Evolutionary conservation across 2,888 invertebrate species (phyloP), one percentile per base, ranked within the genome.

Genomic region (Furcula furcula): DNA sequence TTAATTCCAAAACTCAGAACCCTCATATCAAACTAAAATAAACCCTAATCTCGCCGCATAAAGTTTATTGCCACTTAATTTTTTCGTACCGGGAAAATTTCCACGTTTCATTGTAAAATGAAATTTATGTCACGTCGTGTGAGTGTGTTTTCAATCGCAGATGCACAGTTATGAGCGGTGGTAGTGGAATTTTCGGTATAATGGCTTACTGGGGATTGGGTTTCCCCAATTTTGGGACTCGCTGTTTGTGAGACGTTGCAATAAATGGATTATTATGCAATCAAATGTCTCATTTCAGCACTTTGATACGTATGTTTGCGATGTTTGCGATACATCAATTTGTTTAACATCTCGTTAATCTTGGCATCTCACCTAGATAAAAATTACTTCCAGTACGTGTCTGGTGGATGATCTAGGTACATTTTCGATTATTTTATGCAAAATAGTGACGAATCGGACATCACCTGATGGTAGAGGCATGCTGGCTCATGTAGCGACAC

Each of bases 181-280:
- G 64, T 65, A 57, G 76, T 72, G 69, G 72, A 72, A 75, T 75
- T 80, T 80, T 79, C 73, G 76, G 78, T 81, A 79, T 87, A 85
- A 86, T 84, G 76, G 82, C 79, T 69, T 71, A 67, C 73, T 69
- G 67, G 79, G 82, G 84, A 86, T 87, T 86, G 83, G 81, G 84
- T 84, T 86, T 79, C 80, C 83, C 78, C 78, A 69, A 74, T 73
- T 69, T 73, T 61, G 62, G 69, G 69, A 65, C 60, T 61, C 59
- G 56, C 31, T 49, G 63, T 63, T 70, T 68, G 69, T 67, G 78
- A 78, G 78, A 79, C 76, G 71, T 64, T 72, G 75, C 76, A 73
- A 70, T 81, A 81, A 84, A 76, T 75, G 77, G 76, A 80, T 82
- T 82, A 81, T 80, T 77, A 76, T 79, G 76, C 82, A 80, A 84